Base-by-base conservation (phyloP, 1,140 invertebrate genomes). In the Scaptodrosophila lebanonensis region DNA sequence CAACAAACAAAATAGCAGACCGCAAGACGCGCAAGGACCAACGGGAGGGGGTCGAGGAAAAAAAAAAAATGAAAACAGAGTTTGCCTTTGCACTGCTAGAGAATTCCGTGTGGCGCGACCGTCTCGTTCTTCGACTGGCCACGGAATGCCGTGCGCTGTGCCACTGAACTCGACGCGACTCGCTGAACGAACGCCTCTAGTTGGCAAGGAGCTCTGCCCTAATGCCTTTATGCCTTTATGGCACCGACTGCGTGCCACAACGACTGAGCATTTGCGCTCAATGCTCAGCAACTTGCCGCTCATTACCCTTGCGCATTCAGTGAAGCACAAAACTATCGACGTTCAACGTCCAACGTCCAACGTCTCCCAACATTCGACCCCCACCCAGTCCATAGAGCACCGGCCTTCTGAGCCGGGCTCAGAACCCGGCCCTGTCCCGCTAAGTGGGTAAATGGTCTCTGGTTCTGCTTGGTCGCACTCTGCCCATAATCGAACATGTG, bases 401-500 rank as follows among this genome's bases (percentile, higher is more conserved):
- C n/a, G n/a, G n/a, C n/a, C n/a, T n/a, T n/a, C n/a, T n/a, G n/a
- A n/a, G n/a, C n/a, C n/a, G n/a, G n/a, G n/a, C n/a, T n/a, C n/a
- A n/a, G n/a, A n/a, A n/a, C n/a, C n/a, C n/a, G n/a, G n/a, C n/a
- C 7, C 27, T 16, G 25, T 47, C n/a, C n/a, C 17, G 42, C 40
- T 16, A 3, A 17, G 16, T 39, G n/a, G n/a, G n/a, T n/a, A n/a
- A 17, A 22, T 29, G 32, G 20, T 35, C 38, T 60, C 12, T 53
- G 62, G 76, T 82, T 82, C 75, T 75, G 76, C 66, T 82, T 65
- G 75, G 75, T 75, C 75, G 66, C 61, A 38, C 63, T 79, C 67
- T 57, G 44, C 43, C 62, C 76, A 75, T 83, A 82, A 79, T 75
- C 69, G 76, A 83, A 82, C 76, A 82, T 82, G 66, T 82, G 75